phyloP scores from a whole-genome alignment of 2,888 invertebrate genomes.

The Dicycla oo region DNA sequence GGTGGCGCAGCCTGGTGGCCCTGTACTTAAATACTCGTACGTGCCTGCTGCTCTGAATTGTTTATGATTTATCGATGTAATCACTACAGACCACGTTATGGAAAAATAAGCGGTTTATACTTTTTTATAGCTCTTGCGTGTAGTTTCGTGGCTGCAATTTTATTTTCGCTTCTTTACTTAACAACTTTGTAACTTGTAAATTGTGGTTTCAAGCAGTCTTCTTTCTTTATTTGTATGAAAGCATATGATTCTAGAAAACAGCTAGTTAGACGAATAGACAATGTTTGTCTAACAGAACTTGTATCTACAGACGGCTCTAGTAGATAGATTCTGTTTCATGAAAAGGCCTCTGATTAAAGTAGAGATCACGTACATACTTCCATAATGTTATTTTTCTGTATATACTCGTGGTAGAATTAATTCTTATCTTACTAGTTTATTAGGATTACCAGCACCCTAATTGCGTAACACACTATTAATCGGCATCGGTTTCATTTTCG shows the following conservation, averaged over 20 bases:
- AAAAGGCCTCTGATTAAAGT: conserved; percentile 14
- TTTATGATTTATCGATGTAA: conserved; percentile 55
- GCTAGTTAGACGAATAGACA: neutral
- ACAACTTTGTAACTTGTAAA: conserved; percentile 3
- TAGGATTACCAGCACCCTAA: too few species aligned
- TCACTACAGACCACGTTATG: conserved; percentile 43
- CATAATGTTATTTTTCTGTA: conserved; percentile 16
- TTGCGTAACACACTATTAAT: too few species aligned
- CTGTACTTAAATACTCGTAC: conserved; percentile 56
- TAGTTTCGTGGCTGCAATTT: conserved; percentile 7
- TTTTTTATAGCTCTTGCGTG: conserved; percentile 6
- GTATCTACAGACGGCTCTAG: neutral
- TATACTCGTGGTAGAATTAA: conserved; percentile 5
- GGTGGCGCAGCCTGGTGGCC: conserved; percentile 60
- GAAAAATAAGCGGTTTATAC: conserved; percentile 46
- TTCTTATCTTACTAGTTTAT: neutral
- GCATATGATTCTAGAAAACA: neutral
- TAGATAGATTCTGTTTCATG: conserved; percentile 15
- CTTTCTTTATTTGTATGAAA: neutral
- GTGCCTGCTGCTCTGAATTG: conserved; percentile 44
- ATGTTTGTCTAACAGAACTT: neutral
- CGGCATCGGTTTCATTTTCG: too few species aligned
- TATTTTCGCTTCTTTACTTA: conserved; percentile 10
- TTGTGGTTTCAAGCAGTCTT: neutral
- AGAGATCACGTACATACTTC: conserved; percentile 6